A percentile compares a stretch with the other conserved stretches of the same genome.
phyloP scores from a whole-genome alignment of 2,797 vertebrate genomes.

The Sebastiscus albofasciatus region DNA sequence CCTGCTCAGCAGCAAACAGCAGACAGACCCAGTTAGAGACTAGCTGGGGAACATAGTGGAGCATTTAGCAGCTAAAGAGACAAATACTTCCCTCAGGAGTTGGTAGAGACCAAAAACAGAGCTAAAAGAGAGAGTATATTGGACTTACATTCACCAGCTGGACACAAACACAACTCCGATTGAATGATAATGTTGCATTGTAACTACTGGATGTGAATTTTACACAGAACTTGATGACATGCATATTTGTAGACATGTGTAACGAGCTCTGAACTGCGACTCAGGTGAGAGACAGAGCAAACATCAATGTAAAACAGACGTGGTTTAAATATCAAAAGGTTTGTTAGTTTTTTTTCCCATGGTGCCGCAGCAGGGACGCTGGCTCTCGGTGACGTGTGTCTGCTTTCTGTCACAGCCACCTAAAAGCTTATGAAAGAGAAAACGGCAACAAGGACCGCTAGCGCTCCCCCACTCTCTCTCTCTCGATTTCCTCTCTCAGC shows the following conservation, averaged over 20 bases:
- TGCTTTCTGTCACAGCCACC: slow-evolving; percentile 52
- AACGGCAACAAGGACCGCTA: neutral
- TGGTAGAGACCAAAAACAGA: too few relatives aligned
- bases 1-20: neutral
- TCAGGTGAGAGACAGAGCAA: slow-evolving; percentile 11
- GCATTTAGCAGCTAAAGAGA: neutral
- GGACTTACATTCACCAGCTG: neutral
- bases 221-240: neutral
- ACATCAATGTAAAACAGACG: neutral
- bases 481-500: neutral
- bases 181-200: neutral
- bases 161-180: neutral
- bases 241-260: neutral
- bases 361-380: slow-evolving; percentile 18
- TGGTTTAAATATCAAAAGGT: neutral
- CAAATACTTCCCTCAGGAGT: neutral
- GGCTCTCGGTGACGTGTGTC: slow-evolving; percentile 7
- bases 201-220: neutral
- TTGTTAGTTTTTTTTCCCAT: slow-evolving; percentile 14
- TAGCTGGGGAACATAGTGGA: neutral
- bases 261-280: neutral
- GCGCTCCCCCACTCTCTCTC: neutral
- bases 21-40: neutral
- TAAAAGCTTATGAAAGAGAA: slow-evolving; percentile 28
- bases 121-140: neutral